Base-by-base conservation (phyloP, 2,113 vertebrate genomes). In the Oryzias melastigma region DNA sequence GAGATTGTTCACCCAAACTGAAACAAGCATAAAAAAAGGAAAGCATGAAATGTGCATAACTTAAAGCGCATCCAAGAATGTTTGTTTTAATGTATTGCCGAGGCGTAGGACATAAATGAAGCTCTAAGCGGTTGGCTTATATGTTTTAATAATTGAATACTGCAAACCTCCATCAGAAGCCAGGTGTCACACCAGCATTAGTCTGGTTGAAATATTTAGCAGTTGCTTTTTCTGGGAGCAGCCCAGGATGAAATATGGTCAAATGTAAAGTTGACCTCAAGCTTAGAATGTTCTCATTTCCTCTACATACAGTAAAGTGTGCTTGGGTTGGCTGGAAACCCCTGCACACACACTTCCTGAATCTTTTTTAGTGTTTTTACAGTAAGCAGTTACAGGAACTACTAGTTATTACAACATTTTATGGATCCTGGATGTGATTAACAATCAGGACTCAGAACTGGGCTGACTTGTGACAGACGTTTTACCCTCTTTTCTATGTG, bases 131-230 rank as follows among this genome's bases (percentile, higher is more conserved):
- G 88, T 84, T 68, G 67, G 59, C 76, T 90, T 82, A 82, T 85
- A 89, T 64, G 55, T 56, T 77, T 94, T 84, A 94, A 93, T 94
- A 93, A 95, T 95, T 94, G 77, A 94, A 77, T 75, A 71, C 58
- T 65, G 87, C 88, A 92, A 92, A 92, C 85, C 86, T 87, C 85
- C 62, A 73, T 88, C 83, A 81, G 86, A 86, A 74, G 82, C 78
- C 71, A 87, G 88, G 88, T 91, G 93, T 92, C 90, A 87, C 90
- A 75, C 73, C 80, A 77, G 82, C 85, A 92, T 90, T 89, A 90
- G 87, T 88, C 78, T 49, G 73, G 78, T 67, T 93, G 73, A 93
- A 93, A 93, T 93, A 93, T 95, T 93, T 87, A 94, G 87, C 83
- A 88, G 72, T 68, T 55, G 84, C 80, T 65, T 35, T 82, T 82